Evolutionary conservation across 2,113 vertebrate species (phyloP), one percentile per base, ranked within the genome.

Genomic region (Phaetusa simplex): DNA sequence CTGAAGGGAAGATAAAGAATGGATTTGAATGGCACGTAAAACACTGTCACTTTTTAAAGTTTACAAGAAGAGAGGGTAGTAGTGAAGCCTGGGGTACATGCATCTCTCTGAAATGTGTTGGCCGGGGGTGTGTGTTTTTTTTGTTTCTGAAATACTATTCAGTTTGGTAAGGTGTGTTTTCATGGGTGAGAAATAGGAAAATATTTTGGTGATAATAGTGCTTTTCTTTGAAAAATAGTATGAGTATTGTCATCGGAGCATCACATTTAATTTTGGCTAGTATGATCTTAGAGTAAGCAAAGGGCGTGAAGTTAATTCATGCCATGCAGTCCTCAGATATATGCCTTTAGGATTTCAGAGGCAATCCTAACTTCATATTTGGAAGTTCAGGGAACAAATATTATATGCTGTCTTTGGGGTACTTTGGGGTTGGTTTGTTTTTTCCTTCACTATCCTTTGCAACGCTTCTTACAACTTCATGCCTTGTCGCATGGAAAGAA

Each of bases 111-210:
- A 55, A 88, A 47, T 27, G 20, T 40, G 12, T 77, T 81, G 40
- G 52, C 9, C 4, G 14, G 27, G 20, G 17, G 8, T 23, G 13
- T 2, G 1, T 3, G n/a, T n/a, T n/a, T 11, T 26, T 77, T 29
- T 27, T 59, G 17, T 70, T 95, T 74, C 40, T 55, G 11, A 69
- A 67, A 18, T 56, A 12, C 8, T 74, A 42, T 56, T 59, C 10
- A 10, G 7, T 38, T 92, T 69, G 72, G 29, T 67, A 65, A 86
- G 42, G 3, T 53, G 10, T 78, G 9, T 38, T 38, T 82, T 79
- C 64, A 36, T 81, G 38, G 12, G 10, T 74, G 50, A 84, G 43
- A 84, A 83, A 52, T 26, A 43, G 21, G 36, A 55, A 91, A 72
- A 26, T 70, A 14, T 45, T 77, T 88, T 62, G 50, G n/a, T 77